Evolutionary conservation across 2,797 vertebrate genomes (phyloP).

Genomic region (Bucorvus abyssinicus): DNA sequence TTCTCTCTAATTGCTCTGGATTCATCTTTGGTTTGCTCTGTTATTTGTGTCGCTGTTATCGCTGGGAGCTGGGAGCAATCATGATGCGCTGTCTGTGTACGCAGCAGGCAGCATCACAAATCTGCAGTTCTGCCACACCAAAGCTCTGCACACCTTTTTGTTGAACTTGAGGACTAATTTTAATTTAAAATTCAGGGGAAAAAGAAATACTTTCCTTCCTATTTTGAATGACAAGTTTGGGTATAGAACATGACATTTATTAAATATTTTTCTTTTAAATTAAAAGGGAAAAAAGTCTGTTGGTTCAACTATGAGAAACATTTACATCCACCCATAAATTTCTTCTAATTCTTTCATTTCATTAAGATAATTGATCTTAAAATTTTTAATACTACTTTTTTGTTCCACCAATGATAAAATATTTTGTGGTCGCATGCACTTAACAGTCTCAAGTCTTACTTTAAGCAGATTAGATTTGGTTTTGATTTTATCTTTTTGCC

Average conservation of each 20-base stretch:
- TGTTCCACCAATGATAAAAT: background rate
- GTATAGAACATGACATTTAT: background rate
- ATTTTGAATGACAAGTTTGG: background rate
- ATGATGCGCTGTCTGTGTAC: background rate
- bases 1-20: background rate
- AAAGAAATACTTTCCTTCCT: background rate
- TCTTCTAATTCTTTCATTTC: background rate
- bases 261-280: background rate
- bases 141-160: background rate
- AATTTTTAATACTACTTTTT: background rate
- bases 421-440: background rate
- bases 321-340: background rate
- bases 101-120: background rate
- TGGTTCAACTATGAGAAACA: background rate
- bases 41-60: background rate
- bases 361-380: background rate
- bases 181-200: background rate
- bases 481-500: background rate
- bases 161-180: background rate
- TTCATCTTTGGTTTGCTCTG: background rate
- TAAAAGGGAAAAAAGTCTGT: background rate
- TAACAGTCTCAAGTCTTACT: background rate
- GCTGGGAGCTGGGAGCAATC: background rate
- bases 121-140: background rate
- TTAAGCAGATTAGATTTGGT: background rate